phyloP scores from a whole-genome alignment of 2,113 vertebrate genomes.

The Ameiurus melas region DNA sequence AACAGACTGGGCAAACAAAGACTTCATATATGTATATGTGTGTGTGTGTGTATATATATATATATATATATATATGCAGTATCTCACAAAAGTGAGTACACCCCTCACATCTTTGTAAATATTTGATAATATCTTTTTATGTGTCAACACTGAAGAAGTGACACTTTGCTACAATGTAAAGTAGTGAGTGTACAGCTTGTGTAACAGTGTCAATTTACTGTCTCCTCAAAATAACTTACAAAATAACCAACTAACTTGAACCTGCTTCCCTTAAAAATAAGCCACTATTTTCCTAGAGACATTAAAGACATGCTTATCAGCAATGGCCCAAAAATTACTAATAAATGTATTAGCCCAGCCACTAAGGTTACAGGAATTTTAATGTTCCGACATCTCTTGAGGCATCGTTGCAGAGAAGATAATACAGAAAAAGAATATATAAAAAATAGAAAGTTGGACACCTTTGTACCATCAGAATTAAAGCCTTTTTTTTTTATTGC shows the following conservation, averaged over 20 bases:
- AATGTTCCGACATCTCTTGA: background rate
- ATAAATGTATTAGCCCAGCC: no score
- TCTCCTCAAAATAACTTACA: no score
- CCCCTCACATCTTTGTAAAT: no score
- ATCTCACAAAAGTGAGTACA: no score
- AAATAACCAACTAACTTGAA: background rate
- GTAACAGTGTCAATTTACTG: no score
- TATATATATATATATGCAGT: no score
- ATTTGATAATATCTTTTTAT: no score
- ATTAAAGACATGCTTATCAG: background rate
- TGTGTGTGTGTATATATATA: no score
- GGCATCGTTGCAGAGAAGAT: background rate
- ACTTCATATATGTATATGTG: background rate
- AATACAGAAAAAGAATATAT: background rate
- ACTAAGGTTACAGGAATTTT: background rate
- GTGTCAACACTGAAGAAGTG: no score
- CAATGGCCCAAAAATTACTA: background rate
- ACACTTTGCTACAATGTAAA: no score
- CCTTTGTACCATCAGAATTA: no score
- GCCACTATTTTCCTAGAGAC: background rate
- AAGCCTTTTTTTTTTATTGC: background rate
- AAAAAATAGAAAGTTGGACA: background rate
- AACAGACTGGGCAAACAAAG: background rate
- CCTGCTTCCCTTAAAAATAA: background rate
- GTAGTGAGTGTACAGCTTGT: no score